Evolutionary conservation across 2,797 vertebrate genomes (phyloP), one percentile per base, ranked within the genome.

Genomic region (Lutjanus campechanus): DNA sequence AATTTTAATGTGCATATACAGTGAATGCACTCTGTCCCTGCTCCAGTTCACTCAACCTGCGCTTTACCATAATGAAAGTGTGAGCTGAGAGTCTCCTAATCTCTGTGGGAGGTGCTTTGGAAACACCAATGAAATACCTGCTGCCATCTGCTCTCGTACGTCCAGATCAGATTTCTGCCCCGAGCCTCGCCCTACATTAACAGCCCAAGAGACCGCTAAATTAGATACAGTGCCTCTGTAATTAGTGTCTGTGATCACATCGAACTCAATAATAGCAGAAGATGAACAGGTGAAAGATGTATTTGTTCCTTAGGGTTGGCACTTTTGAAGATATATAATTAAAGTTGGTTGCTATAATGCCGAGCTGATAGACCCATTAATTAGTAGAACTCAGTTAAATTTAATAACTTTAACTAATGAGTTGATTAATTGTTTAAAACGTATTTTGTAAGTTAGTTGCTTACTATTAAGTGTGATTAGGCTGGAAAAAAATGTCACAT

Each of bases 51-150:
- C 4, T 65, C 8, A 77, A 54, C 47, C 44, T 70, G 55, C 46
- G 73, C 69, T 74, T 81, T 65, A 46, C 44, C 16, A 10, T 54
- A 54, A 78, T 76, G 49, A 76, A 47, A 20, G 16, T 58, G 43
- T 50, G 29, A 69, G 59, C 36, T 11, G 41, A 67, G 46, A 56
- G 47, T 17, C 25, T 62, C 10, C 25, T 62, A 7, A 54, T 68
- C 74, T 70, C 60, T 43, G 64, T 43, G 44, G 58, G 79, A 60
- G 25, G 73, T 0, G 73, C 53, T n/a, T n/a, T 16, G 12, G 8
- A 49, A 66, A 46, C 53, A 54, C 9, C 46, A 41, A 19, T 69
- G n/a, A 73, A 49, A 29, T 4, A 44, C 36, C 13, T 1, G 29
- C 63, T 1, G 1, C 70, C 51, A 10, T 51, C 22, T 47, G 0